Base-by-base conservation (phyloP, 2,888 invertebrate genomes). In the Drosophila borborema region DNA sequence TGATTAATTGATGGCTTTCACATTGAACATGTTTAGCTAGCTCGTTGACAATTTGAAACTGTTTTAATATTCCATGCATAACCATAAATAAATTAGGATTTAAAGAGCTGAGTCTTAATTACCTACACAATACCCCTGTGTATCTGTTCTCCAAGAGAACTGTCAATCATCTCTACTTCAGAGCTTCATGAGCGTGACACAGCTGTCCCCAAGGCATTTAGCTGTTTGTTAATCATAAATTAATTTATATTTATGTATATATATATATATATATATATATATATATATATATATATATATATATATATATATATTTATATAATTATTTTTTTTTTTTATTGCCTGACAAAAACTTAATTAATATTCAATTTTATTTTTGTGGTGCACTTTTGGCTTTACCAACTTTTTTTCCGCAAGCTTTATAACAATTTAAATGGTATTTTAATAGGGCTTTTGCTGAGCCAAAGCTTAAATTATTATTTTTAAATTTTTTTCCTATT, bases 61-160 rank as follows among this genome's bases (percentile, higher is more conserved):
- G 8, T 34, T 51, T 51, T 34, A 18, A 36, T 51, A 51, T 51
- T 51, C 36, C 51, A 36, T 51, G 51, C 36, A 36, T 51, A 20
- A 18, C 18, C 34, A 34, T 36, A 7, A 48, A 55, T 61, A 77
- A 72, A 76, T 86, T 76, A 28, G 63, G 55, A 23, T 68, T 68
- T 61, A 71, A 80, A 73, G 59, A 74, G 12, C 43, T 59, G 28
- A 46, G 63, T 60, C 54, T 53, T 53, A 51, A 60, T 53, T 54
- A 23, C 14, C 46, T 4, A 18, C n/a, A 5, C 28, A 12, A 61
- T 31, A 14, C 36, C 31, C 49, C 36, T 34, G 6, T 34, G 40
- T 41, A 40, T 20, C 23, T 53, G 53, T 18, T 41, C 16, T 34
- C 43, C 16, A 20, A 38, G 28, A 9, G 36, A 45, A 43, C n/a